phyloP scores from a whole-genome alignment of 2,113 vertebrate genomes.

The Xiphorhynchus elegans region DNA sequence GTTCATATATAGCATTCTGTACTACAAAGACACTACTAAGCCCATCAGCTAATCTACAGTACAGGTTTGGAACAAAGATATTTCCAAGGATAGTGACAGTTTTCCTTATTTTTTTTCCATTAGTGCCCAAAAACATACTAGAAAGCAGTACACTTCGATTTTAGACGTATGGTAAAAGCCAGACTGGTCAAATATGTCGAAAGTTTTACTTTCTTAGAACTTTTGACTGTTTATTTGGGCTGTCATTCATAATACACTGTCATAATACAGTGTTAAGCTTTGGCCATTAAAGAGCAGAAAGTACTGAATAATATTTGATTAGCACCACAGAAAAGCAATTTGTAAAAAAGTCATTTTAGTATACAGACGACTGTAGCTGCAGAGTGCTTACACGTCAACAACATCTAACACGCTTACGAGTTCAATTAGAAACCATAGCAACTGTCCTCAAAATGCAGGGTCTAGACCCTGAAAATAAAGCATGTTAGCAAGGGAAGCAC shows the following conservation, averaged over 20 bases:
- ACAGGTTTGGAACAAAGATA: neutral
- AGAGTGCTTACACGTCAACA: neutral
- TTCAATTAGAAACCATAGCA: neutral
- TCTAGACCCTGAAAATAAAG: neutral
- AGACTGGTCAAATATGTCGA: neutral
- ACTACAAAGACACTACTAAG: neutral
- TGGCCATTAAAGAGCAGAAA: neutral
- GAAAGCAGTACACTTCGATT: neutral
- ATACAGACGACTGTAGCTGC: neutral
- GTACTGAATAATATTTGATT: neutral
- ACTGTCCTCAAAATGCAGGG: neutral
- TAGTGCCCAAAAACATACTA: neutral
- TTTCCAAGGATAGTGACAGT: neutral
- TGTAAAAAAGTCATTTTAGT: neutral
- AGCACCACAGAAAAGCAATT: neutral
- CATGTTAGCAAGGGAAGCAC: neutral
- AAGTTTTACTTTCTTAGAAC: neutral
- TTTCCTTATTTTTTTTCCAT: neutral
- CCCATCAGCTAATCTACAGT: neutral
- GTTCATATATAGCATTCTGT: neutral
- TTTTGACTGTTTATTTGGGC: neutral
- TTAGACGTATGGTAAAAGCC: neutral
- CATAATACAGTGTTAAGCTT: neutral
- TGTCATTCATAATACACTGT: neutral
- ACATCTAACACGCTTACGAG: neutral